A percentile compares a stretch with the other conserved stretches of the same genome.
Evolutionary conservation across 2,888 invertebrate genomes (phyloP).

Genomic region (Andrena chrysosceles): DNA sequence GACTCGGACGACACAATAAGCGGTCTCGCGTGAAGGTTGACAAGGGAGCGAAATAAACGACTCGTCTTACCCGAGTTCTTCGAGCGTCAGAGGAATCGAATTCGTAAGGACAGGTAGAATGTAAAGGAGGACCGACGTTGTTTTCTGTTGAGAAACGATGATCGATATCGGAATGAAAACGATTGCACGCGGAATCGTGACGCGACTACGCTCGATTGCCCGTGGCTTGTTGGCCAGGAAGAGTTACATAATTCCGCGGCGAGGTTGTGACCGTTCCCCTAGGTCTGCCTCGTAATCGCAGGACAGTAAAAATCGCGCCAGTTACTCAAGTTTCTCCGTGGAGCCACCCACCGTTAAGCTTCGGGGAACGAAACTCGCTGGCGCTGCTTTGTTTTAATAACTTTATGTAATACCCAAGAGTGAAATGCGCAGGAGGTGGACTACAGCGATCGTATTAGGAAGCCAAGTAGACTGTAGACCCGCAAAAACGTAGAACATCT

Average conservation of each 20-base stretch:
- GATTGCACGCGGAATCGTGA: conserved; percentile 36
- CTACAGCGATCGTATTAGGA: too few species aligned
- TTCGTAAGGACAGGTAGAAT: not conserved
- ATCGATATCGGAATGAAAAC: conserved; percentile 44
- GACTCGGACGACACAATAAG: not conserved
- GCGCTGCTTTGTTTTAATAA: conserved; percentile 19
- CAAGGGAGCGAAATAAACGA: not conserved
- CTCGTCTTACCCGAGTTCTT: not conserved
- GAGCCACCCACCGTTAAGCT: conserved; percentile 22
- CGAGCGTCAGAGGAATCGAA: not conserved
- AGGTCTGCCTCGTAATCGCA: conserved; percentile 43
- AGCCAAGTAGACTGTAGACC: too few species aligned
- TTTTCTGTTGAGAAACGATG: conserved; percentile 4
- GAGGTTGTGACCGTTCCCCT: conserved; percentile 54
- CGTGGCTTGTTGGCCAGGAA: conserved; percentile 28
- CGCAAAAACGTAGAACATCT: too few species aligned
- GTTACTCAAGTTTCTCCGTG: conserved; percentile 55
- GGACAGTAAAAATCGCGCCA: conserved; percentile 40
- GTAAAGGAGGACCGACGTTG: not conserved
- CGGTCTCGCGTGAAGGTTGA: conserved; percentile 3
- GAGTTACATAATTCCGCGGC: conserved; percentile 56
- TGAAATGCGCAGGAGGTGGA: not conserved
- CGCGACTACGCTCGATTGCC: conserved; percentile 45
- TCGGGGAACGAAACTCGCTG: not conserved
- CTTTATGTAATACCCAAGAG: not conserved